Percentiles rank a stretch among this genome's conserved stretches.
phyloP scores from a whole-genome alignment of 1,140 invertebrate genomes.

The Zelostemma sp. region DNA sequence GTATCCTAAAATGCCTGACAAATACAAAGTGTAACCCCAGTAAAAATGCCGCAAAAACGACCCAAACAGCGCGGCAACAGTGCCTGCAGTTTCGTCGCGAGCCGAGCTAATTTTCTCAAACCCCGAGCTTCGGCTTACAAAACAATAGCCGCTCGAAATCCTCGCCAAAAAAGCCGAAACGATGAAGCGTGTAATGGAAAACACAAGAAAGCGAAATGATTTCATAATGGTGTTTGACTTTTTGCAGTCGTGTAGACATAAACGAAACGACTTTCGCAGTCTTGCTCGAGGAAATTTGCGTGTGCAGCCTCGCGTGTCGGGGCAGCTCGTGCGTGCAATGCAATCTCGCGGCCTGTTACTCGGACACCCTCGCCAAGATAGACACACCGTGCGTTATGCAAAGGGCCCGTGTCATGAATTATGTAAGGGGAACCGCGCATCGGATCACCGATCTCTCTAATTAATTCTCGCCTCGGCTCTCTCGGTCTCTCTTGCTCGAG shows the following conservation, averaged over 20 bases:
- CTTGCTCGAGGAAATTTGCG: neutral
- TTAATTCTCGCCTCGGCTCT: constrained; percentile 53
- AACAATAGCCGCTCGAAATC: too few species aligned
- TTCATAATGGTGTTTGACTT: neutral
- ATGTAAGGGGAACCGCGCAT: constrained; percentile 54
- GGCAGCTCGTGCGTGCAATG: constrained; percentile 2
- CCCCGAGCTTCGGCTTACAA: too few species aligned
- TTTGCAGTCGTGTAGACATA: neutral
- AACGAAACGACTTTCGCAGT: neutral
- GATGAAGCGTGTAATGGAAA: too few species aligned
- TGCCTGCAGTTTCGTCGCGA: too few species aligned
- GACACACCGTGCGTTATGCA: constrained; percentile 27
- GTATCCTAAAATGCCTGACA: too few species aligned
- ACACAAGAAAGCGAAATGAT: neutral
- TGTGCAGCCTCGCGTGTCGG: constrained; percentile 3
- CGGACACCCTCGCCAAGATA: neutral
- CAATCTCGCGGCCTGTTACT: constrained; percentile 4
- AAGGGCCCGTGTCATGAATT: constrained; percentile 60
- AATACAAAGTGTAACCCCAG: too few species aligned
- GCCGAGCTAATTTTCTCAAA: too few species aligned
- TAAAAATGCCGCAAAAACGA: too few species aligned
- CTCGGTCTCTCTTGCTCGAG: too few species aligned
- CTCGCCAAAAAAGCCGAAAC: too few species aligned
- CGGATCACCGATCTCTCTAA: constrained; percentile 50
- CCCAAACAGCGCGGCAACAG: too few species aligned